Evolutionary conservation across 1,140 invertebrate species (phyloP), one percentile per base, ranked within the genome.

Genomic region (Bradynema listronoti): DNA sequence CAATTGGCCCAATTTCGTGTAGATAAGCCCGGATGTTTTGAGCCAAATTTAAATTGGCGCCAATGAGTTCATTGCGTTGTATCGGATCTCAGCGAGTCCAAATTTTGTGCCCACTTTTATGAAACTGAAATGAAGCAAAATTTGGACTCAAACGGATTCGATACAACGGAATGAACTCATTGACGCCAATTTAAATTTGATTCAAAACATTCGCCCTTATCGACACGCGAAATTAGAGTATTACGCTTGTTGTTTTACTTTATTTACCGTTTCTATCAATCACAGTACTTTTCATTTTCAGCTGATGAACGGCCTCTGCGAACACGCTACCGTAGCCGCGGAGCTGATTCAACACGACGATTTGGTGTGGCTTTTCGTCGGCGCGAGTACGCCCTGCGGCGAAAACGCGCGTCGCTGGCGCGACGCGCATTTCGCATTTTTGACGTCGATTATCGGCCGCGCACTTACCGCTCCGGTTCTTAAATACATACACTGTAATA

Each of bases 331-430:
- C 72, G 89, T 93, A 9, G 90, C 91, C 49, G 93, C 97, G 81
- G 94, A 99, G 81, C 80, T 98, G 36, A 90, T 91, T 0, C 83
- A 89, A 47, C 93, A 94, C 81, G 93, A 98, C 83, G 93, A 98
- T 81, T 83, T 99, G 33, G 88, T 87, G 52, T 82, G 97, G 59
- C 80, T 98, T 19, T 98, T 98, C 80, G 91, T 90, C 71, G 93
- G 91, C 34, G 93, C 96, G 54, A 95, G 91, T 49, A 88, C 89
- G 6, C 83, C 86, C 11, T 32, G 32, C 27, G 42, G 52, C 5
- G 47, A 27, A n/a, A 39, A 65, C 14, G 86, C 93, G 69, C 96
- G 96, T 80, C 86, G 90, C 78, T 98, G 94, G 94, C 85, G 93
- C 61, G 95, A 95, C 81, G 92, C 88, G 68, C 90, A 91, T 0